phyloP scores from a whole-genome alignment of 2,888 invertebrate genomes.

The Watsonalla binaria region DNA sequence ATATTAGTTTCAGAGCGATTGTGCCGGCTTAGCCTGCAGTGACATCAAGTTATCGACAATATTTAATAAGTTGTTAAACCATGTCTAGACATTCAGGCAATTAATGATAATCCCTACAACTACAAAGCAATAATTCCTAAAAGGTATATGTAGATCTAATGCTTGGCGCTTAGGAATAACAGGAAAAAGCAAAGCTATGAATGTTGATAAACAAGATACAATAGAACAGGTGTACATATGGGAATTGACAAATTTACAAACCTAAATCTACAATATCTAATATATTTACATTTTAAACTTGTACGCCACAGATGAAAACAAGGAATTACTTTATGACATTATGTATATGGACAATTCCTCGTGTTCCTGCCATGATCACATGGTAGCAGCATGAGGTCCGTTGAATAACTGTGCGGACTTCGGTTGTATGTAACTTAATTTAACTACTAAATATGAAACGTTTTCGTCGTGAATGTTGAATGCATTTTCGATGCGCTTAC shows the following conservation, averaged over 20 bases:
- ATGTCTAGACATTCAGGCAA: constrained; percentile 19
- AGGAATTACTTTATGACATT: constrained; percentile 3
- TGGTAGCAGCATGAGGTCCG: no score
- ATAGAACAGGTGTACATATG: constrained; percentile 50
- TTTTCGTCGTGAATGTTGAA: no score
- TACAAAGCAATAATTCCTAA: constrained; percentile 48
- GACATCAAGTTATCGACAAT: background rate
- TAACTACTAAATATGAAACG: no score
- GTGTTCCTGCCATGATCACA: no score
- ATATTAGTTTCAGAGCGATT: no score
- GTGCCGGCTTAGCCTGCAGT: no score
- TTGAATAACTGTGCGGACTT: background rate
- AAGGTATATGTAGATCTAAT: constrained; percentile 39
- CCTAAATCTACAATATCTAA: constrained; percentile 49
- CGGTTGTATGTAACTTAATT: background rate
- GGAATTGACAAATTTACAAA: constrained; percentile 73
- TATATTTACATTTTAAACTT: constrained; percentile 39
- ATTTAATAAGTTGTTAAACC: constrained; percentile 1
- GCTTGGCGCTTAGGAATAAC: constrained; percentile 40
- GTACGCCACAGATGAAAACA: constrained; percentile 31
- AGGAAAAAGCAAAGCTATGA: constrained; percentile 53
- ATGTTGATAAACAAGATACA: constrained; percentile 43
- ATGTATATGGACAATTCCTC: background rate
- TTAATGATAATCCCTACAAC: constrained; percentile 37
- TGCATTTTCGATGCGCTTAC: no score